phyloP scores from a whole-genome alignment of 1,140 invertebrate species.

The Hypsibius dujardini region DNA sequence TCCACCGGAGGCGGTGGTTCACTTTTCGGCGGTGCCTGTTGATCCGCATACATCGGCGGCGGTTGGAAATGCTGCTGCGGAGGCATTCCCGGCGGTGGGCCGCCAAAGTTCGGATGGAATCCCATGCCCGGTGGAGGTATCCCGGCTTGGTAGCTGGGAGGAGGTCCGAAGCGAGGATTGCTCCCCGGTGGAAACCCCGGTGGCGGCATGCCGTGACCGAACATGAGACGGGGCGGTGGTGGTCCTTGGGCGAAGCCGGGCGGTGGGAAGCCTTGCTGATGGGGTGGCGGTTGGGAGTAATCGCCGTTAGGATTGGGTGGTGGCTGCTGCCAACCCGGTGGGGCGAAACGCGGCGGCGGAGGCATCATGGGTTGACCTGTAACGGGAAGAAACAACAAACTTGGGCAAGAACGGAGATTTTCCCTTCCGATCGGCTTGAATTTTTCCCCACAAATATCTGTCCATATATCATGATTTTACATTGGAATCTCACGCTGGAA shows the following conservation, averaged over 20 bases:
- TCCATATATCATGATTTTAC: no score
- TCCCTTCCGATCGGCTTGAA: no score
- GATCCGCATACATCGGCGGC: slow-evolving; percentile 20
- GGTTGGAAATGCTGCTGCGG: slow-evolving; percentile 23
- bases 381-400: not conserved
- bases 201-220: slow-evolving; percentile 10
- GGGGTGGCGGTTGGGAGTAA: not conserved
- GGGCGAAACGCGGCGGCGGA: not conserved
- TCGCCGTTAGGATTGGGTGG: not conserved
- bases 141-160: not conserved
- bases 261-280: not conserved
- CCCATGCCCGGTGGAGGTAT: not conserved
- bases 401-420: no score
- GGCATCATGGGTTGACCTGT: not conserved
- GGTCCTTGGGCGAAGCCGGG: slow-evolving; percentile 6
- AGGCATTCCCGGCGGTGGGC: slow-evolving; percentile 2
- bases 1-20: slow-evolving; percentile 43
- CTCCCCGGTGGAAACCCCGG: not conserved
- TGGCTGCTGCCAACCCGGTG: not conserved
- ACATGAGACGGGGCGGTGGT: not conserved
- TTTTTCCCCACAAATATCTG: no score
- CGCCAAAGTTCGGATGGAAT: not conserved
- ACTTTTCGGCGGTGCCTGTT: slow-evolving; percentile 20
- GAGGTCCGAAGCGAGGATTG: not conserved
- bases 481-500: no score